Evolutionary conservation across 2,113 vertebrate species (phyloP).

Genomic region (Thermophis baileyi): DNA sequence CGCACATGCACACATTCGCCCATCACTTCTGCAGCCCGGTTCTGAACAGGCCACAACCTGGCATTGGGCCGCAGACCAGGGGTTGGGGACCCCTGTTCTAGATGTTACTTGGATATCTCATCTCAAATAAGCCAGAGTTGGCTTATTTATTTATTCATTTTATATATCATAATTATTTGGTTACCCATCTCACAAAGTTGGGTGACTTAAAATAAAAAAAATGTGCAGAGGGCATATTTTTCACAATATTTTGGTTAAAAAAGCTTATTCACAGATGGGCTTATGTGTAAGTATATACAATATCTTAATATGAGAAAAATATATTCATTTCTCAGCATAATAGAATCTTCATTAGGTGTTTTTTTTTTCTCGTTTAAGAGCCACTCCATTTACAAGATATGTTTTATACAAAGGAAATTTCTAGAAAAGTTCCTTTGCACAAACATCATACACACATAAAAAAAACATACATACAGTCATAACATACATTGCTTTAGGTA

Average conservation of each 20-base stretch:
- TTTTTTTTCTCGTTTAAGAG: neutral
- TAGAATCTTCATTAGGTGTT: neutral
- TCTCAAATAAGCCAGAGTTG: neutral
- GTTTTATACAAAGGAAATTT: neutral
- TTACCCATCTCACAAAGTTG: neutral
- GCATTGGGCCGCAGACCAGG: too few relatives aligned
- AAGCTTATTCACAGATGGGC: neutral
- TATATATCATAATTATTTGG: neutral
- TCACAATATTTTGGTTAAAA: neutral
- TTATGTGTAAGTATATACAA: neutral
- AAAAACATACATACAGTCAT: neutral
- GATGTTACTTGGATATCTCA: neutral
- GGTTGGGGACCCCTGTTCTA: neutral
- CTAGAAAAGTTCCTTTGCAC: neutral
- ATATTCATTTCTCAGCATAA: neutral
- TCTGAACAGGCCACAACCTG: too few relatives aligned
- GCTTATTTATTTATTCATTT: neutral
- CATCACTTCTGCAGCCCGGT: too few relatives aligned
- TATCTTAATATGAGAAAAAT: neutral
- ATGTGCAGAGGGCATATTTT: neutral
- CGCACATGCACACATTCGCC: too few relatives aligned
- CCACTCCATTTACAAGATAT: neutral
- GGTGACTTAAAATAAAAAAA: neutral
- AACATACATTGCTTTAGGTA: neutral
- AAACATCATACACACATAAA: neutral